Base-by-base conservation (phyloP, 2,888 invertebrate genomes). In the Erannis defoliaria region DNA sequence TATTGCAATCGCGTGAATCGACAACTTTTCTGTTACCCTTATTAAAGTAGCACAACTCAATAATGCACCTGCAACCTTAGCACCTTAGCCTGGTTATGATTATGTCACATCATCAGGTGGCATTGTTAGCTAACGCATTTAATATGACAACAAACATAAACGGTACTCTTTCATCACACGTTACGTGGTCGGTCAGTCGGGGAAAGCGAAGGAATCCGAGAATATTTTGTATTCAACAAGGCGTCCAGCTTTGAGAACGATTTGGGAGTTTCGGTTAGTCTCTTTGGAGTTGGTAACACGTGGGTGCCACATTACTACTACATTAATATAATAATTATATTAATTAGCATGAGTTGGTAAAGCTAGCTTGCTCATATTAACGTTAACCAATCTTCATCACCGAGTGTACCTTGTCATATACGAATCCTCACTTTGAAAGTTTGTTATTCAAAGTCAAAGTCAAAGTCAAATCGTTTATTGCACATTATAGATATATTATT, bases 31-130 rank as follows among this genome's bases (percentile, higher is more conserved):
- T 49, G 9, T 45, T 62, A 59, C 33, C 58, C 60, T 58, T 63
- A 54, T 67, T 67, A 18, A 59, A 56, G 42, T 59, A 38, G 55
- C 53, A 63, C 54, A 61, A 38, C 35, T 33, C 35, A 45, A 40
- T 64, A 35, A 38, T 55, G 51, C 57, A 70, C 70, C 45, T 70
- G 64, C 86, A 90, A 90, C 91, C 90, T 91, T 90, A 89, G 90
- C 90, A 90, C 85, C 85, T 77, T 70, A 64, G 66, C 70, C 85
- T 90, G 81, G 72, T 67, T 70, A 68, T 67, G 57, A 72, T 85
- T 81, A 80, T 77, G 75, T 84, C 80, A 85, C 67, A 66, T 46
- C 51, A 55, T 55, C 48, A 26, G 40, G 37, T 59, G 62, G 62
- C 75, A 67, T 66, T 71, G 78, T 88, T 86, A 82, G 71, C 74